These are phyloP conservation scores for Pterostichus madidus DNA, from an alignment of 2,888 invertebrate genomes.

Conservation along the genomic window DNA sequence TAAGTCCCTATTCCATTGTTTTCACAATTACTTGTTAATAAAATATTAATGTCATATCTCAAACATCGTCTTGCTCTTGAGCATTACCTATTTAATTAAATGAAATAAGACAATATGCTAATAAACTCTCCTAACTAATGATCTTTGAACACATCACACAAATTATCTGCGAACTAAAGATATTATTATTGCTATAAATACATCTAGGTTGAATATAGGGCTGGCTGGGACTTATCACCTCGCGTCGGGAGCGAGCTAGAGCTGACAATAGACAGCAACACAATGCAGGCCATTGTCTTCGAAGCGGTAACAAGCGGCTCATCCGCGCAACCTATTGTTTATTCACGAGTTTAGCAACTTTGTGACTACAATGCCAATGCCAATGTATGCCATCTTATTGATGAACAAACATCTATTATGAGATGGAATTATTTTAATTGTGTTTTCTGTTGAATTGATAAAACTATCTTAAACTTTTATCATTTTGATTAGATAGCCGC, in stretches of 20 bases:
- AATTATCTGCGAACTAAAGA: constrained; percentile 42
- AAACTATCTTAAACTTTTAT: too few species aligned
- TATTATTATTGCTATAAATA: constrained; percentile 55
- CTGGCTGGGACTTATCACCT: constrained; percentile 36
- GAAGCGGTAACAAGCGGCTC: constrained; percentile 43
- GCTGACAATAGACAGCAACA: constrained; percentile 43
- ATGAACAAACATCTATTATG: constrained; percentile 27
- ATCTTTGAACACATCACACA: constrained; percentile 3
- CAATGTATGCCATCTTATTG: constrained; percentile 44
- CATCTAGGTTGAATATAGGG: background rate
- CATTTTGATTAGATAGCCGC: too few species aligned
- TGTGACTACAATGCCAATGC: constrained; percentile 16
- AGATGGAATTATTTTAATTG: constrained; percentile 20
- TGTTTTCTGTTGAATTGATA: too few species aligned
- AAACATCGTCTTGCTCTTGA: too few species aligned
- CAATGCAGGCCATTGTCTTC: constrained; percentile 13
- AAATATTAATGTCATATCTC: too few species aligned
- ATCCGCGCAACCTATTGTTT: constrained; percentile 29
- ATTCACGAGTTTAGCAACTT: constrained; percentile 46
- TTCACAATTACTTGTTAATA: too few species aligned
- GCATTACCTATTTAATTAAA: too few species aligned
- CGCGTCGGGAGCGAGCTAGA: constrained; percentile 9
- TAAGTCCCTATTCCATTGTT: too few species aligned
- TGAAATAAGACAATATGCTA: too few species aligned
- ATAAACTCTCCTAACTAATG: background rate